Conservation (phyloP, 2,113 vertebrate genomes). For the Todiramphus saurophagus region DNA sequence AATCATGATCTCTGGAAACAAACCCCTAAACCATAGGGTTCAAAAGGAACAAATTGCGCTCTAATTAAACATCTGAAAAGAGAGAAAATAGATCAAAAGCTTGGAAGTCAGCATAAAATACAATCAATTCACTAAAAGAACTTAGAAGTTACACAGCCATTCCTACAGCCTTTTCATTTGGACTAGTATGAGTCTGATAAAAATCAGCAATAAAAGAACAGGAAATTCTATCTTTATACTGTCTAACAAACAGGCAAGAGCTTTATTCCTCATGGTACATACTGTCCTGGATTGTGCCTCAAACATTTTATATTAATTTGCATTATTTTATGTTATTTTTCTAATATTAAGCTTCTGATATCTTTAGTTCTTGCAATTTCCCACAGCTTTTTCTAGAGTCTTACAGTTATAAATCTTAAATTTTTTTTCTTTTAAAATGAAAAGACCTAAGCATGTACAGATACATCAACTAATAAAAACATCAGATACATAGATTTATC, state of each 20-base stretch:
- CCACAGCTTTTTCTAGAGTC: background rate
- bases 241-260: background rate
- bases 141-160: background rate
- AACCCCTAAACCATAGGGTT: background rate
- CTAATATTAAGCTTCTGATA: background rate
- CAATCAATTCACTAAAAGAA: background rate
- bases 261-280: background rate
- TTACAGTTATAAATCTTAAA: background rate
- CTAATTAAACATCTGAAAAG: background rate
- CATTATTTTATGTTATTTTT: background rate
- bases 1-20: background rate
- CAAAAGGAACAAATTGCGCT: background rate
- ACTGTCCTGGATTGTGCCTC: background rate
- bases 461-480: background rate
- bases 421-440: background rate
- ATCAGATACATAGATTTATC: background rate
- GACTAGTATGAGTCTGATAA: background rate
- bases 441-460: background rate
- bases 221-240: background rate
- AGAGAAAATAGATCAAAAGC: background rate
- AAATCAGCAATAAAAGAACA: background rate
- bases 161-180: background rate
- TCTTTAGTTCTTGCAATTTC: background rate
- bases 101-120: background rate
- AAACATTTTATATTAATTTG: background rate